Evolutionary conservation across 2,888 invertebrate species (phyloP).

Genomic region (Drosophila prostipennis): DNA sequence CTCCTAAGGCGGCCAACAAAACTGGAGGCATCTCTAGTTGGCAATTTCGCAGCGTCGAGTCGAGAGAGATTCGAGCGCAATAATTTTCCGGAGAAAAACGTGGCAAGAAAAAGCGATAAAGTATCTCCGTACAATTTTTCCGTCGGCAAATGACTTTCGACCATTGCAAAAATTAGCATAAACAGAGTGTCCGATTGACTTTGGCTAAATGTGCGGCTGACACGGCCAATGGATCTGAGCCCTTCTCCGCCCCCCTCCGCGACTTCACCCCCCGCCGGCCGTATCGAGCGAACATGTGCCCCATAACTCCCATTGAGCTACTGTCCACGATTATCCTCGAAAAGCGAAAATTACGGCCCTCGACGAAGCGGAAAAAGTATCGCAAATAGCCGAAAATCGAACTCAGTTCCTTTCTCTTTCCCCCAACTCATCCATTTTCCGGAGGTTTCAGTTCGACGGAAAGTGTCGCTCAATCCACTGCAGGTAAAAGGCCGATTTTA

Average conservation of each 20-base stretch:
- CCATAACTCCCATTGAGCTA: conserved; percentile 79
- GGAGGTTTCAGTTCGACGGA: conserved; percentile 33
- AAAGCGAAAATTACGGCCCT: conserved; percentile 82
- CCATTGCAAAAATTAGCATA: not conserved
- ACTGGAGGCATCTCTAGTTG: conserved; percentile 66
- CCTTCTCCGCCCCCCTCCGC: conserved; percentile 28
- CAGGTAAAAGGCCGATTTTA: conserved; percentile 19
- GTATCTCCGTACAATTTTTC: conserved; percentile 41
- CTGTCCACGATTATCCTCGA: conserved; percentile 81
- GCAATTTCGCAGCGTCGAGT: conserved; percentile 69
- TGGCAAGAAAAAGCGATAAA: conserved; percentile 25
- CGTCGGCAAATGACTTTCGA: conserved; percentile 53
- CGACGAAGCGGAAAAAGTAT: conserved; percentile 83
- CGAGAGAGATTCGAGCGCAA: conserved; percentile 55
- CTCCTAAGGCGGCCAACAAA: conserved; percentile 51
- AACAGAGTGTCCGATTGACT: conserved; percentile 24
- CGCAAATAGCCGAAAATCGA: conserved; percentile 69
- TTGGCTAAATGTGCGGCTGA: conserved; percentile 28
- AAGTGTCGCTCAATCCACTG: conserved; percentile 20
- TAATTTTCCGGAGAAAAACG: conserved; percentile 27
- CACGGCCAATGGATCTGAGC: conserved; percentile 49
- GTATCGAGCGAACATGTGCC: conserved; percentile 81
- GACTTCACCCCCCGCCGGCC: conserved; percentile 20
- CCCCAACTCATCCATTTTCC: conserved; percentile 8
- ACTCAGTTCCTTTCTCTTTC: conserved; percentile 3